Percentiles rank a stretch among this genome's conserved stretches.
These are phyloP conservation scores for Galendromus occidentalis DNA, from an alignment of 1,140 invertebrate species.

Conservation along the genomic window DNA sequence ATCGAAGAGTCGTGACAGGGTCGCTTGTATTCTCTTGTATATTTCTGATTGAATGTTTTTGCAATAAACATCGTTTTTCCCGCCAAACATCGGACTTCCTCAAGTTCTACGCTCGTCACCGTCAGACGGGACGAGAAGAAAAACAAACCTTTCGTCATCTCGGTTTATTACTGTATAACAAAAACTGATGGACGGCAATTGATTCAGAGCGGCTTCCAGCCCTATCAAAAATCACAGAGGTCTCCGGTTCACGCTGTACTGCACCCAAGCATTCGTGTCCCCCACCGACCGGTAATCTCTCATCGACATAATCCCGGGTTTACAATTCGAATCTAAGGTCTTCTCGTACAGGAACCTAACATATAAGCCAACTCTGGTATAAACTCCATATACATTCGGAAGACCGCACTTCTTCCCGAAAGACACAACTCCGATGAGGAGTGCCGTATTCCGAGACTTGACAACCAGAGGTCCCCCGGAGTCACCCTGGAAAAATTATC, in stretches of 20 bases:
- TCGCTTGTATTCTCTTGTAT: too few relatives aligned
- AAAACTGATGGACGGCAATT: too few relatives aligned
- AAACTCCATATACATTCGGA: constrained; percentile 24
- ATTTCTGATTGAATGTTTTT: too few relatives aligned
- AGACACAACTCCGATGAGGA: constrained; percentile 58
- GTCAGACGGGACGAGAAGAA: too few relatives aligned
- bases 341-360: constrained; percentile 29
- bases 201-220: too few relatives aligned
- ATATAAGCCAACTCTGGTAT: constrained; percentile 23
- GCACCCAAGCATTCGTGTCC: background rate
- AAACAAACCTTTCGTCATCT: too few relatives aligned
- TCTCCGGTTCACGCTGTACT: background rate
- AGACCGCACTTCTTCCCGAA: constrained; percentile 57
- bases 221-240: background rate
- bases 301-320: constrained; percentile 13
- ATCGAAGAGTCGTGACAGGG: too few relatives aligned
- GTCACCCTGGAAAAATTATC: constrained; percentile 42
- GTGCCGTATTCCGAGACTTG: constrained; percentile 30
- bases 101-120: too few relatives aligned
- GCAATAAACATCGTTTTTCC: too few relatives aligned
- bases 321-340: constrained; percentile 12
- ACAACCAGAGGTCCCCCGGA: constrained; percentile 57
- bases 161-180: too few relatives aligned
- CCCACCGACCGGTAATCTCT: background rate
- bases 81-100: too few relatives aligned